Percentiles rank a stretch among this genome's conserved stretches.
Evolutionary conservation across 2,888 invertebrate genomes (phyloP).

Genomic region (Temnothorax ravouxi): DNA sequence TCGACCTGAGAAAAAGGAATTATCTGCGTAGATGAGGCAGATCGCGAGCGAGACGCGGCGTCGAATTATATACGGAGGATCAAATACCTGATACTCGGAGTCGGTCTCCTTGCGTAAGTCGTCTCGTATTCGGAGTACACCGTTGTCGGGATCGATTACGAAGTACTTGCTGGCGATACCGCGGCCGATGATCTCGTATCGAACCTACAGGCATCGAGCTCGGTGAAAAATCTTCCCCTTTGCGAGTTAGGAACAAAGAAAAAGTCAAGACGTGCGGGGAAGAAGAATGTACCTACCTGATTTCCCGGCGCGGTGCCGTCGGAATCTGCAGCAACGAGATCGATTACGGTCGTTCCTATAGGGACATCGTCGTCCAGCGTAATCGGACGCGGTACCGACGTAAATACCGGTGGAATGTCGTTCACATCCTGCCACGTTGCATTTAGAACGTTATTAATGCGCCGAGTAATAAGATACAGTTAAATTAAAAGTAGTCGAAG

Average conservation of each 20-base stretch:
- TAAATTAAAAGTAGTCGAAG: slow-evolving; percentile 26
- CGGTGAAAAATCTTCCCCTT: background rate
- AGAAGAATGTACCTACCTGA: slow-evolving; percentile 86
- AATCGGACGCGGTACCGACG: slow-evolving; percentile 93
- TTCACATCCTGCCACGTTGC: slow-evolving; percentile 91
- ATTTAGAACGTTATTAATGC: slow-evolving; percentile 14
- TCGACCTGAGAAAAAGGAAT: slow-evolving; percentile 88
- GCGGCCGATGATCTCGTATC: slow-evolving; percentile 93
- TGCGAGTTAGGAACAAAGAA: background rate
- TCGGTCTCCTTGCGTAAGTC: slow-evolving; percentile 95
- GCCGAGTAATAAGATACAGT: slow-evolving; percentile 17
- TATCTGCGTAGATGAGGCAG: background rate
- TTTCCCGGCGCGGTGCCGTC: slow-evolving; percentile 96
- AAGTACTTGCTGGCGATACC: slow-evolving; percentile 95
- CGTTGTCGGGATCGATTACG: slow-evolving; percentile 94
- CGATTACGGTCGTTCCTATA: slow-evolving; percentile 93
- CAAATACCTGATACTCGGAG: slow-evolving; percentile 93
- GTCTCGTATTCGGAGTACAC: slow-evolving; percentile 93
- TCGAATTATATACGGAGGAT: background rate
- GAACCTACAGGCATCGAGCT: slow-evolving; percentile 83
- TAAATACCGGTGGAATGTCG: slow-evolving; percentile 95
- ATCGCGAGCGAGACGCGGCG: background rate
- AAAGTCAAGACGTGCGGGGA: background rate
- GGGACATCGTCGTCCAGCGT: slow-evolving; percentile 94
- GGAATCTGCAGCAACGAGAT: slow-evolving; percentile 93